Conservation (phyloP, 1,140 invertebrate genomes). For the Drosophila busckii region DNA sequence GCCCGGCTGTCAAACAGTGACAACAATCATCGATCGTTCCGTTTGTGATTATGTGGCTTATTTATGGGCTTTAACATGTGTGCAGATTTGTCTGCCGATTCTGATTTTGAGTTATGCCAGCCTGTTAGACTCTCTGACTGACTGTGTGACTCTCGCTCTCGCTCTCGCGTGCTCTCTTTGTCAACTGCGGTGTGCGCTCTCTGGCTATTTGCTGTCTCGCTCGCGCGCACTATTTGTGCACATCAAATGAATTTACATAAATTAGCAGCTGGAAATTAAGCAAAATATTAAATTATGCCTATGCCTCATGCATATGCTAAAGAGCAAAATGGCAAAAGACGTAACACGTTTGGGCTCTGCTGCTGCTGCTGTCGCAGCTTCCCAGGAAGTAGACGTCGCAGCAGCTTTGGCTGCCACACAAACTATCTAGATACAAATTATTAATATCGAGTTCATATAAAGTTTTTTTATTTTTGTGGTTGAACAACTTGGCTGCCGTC, state of each 20-base stretch:
- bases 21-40: conserved; percentile 79
- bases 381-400: conserved; percentile 43
- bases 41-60: conserved; percentile 79
- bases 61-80: conserved; percentile 79
- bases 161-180: conserved; percentile 6
- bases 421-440: conserved; percentile 78
- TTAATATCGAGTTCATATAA: conserved; percentile 78
- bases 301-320: conserved; percentile 26
- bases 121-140: conserved; percentile 17
- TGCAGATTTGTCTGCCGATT: conserved; percentile 78
- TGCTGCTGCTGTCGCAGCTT: conserved; percentile 1
- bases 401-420: conserved; percentile 44
- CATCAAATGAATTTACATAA: conserved; percentile 65
- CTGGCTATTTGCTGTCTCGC: conserved; percentile 16
- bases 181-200: conserved; percentile 14
- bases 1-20: conserved; percentile 76
- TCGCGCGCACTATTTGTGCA: too few species aligned
- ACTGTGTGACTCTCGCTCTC: background rate
- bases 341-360: conserved; percentile 26
- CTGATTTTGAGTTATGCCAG: conserved; percentile 75
- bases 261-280: conserved; percentile 73
- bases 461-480: conserved; percentile 65
- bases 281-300: conserved; percentile 52
- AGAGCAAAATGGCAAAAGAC: conserved; percentile 27
- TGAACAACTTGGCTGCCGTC: conserved; percentile 50